Base-by-base conservation (phyloP, 2,113 vertebrate species). In the Brienomyrus brachyistius region DNA sequence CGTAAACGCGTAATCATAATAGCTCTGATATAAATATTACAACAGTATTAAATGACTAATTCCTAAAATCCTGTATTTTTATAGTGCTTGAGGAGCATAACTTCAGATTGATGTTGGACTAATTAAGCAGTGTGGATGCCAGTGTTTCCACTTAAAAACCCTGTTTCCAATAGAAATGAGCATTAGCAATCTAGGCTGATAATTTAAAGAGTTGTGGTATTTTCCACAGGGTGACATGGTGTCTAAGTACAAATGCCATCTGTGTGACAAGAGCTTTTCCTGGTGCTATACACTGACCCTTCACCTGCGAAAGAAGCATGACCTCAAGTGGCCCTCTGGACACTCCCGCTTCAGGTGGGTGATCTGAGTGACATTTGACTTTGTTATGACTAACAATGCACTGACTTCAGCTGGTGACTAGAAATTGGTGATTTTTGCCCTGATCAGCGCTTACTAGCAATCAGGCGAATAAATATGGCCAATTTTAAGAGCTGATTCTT, bases 271-370 rank as follows among this genome's bases (percentile, higher is more conserved):
- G 89, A 95, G 93, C 88, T 97, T 97, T 91, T 96, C 95, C 40
- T 96, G 96, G 94, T 96, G 94, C 93, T 96, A 97, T 89, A 96
- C 95, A 13, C 93, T 97, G 77, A 96, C 95, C 0, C 93, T 95
- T 19, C 94, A 96, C 87, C 95, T 97, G 27, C 86, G 90, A 47
- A 97, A 97, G 90, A 95, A 92, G 88, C 96, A 97, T 13, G 93
- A 97, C 85, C 92, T 97, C 45, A 95, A 94, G 89, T 96, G 94
- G 96, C 96, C 96, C 0, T 96, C 96, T 27, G 96, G 96, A 88
- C 94, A 94, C 91, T 96, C 96, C n/a, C 92, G 90, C 86, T 97
- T 97, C 91, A 95, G 96, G 95, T 96, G 51, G 31, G 91, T 87
- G n/a, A 43, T 21, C 4, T 54, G 17, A 84, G 47, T 80, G 74